Evolutionary conservation across 2,113 vertebrate genomes (phyloP).

Genomic region (Labeo catla): DNA sequence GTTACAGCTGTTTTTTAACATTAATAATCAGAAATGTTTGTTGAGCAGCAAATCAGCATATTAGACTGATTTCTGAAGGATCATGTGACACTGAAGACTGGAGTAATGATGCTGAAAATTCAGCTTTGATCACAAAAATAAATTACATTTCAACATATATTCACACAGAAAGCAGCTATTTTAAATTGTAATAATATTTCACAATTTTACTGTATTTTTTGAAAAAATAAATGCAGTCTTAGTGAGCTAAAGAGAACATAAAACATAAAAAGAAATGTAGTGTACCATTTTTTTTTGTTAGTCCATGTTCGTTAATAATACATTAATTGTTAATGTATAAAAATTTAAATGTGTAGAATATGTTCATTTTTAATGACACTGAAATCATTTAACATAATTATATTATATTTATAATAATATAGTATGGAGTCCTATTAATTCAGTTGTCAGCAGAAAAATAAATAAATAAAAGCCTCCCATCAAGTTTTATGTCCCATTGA

Average conservation of each 20-base stretch:
- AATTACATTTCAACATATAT: too few relatives aligned
- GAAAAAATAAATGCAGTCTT: too few relatives aligned
- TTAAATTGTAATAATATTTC: not conserved
- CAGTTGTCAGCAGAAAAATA: not conserved
- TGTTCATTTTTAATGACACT: too few relatives aligned
- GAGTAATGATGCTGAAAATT: too few relatives aligned
- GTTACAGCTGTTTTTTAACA: too few relatives aligned
- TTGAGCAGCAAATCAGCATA: not conserved
- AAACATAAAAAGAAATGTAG: too few relatives aligned
- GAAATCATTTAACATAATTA: not conserved
- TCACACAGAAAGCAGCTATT: not conserved
- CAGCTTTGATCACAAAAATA: not conserved
- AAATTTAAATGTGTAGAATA: not conserved
- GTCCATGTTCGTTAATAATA: too few relatives aligned
- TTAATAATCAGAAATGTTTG: not conserved
- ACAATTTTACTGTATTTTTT: not conserved
- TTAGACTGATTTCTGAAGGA: not conserved
- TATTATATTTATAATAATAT: not conserved
- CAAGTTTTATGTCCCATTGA: not conserved
- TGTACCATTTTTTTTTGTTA: too few relatives aligned
- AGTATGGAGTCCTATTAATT: not conserved
- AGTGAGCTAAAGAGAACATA: too few relatives aligned
- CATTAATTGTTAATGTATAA: not conserved
- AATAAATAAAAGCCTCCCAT: not conserved
- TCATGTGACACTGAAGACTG: not conserved